A percentile compares a stretch with the other conserved stretches of the same genome.
Conservation (phyloP, 2,797 vertebrate genomes). For the Anniella stebbinsi region DNA sequence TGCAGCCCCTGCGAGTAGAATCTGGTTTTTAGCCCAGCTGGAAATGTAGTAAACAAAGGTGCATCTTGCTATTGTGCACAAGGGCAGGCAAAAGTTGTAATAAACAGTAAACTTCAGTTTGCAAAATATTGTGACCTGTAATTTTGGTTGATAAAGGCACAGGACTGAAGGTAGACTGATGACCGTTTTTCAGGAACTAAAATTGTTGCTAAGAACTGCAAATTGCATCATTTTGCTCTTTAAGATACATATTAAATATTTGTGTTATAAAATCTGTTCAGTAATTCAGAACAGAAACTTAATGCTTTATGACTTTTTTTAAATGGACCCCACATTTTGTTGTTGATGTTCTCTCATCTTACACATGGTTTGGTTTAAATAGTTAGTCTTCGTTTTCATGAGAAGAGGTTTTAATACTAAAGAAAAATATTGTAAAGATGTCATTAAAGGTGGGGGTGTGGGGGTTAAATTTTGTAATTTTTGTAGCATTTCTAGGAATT, state of each 20-base stretch:
- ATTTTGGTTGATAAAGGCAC: not conserved
- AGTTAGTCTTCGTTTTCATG: not conserved
- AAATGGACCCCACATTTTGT: not conserved
- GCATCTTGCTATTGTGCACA: not conserved
- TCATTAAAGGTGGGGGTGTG: not conserved
- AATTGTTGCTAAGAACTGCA: not conserved
- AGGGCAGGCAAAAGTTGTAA: not conserved
- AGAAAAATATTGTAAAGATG: not conserved
- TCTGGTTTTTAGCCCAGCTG: slow-evolving; percentile 47
- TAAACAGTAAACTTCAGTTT: not conserved
- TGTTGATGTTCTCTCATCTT: not conserved
- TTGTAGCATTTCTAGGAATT: slow-evolving; percentile 11
- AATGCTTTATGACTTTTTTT: not conserved
- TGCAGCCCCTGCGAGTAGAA: slow-evolving; percentile 12
- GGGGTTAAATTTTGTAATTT: not conserved
- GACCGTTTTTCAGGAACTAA: not conserved
- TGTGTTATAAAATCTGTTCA: not conserved
- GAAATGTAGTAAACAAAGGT: slow-evolving; percentile 18
- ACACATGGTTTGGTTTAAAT: not conserved
- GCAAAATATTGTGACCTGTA: not conserved
- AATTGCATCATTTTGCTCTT: not conserved
- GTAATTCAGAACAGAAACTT: not conserved
- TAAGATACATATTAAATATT: not conserved
- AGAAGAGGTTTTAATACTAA: not conserved
- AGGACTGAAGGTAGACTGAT: not conserved